These are phyloP conservation scores for Agonopterix alstromeriana DNA, from an alignment of 2,888 invertebrate genomes.

Conservation along the genomic window DNA sequence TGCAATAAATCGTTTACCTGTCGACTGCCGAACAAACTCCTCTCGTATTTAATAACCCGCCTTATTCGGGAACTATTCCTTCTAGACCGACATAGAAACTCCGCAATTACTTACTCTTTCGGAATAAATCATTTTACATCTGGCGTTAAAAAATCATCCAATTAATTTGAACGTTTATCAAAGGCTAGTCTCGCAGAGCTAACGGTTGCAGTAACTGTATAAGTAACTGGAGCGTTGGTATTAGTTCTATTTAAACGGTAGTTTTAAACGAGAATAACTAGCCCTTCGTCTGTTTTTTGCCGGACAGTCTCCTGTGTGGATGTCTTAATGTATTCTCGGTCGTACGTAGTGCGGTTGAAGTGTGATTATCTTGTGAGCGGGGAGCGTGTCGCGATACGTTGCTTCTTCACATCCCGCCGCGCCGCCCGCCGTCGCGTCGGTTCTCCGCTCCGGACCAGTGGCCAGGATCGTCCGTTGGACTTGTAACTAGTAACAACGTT, in stretches of 20 bases:
- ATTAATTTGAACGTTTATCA: constrained; percentile 9
- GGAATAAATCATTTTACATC: constrained; percentile 8
- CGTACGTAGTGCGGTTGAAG: not conserved
- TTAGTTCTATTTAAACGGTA: constrained; percentile 11
- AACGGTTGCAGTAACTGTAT: constrained; percentile 19
- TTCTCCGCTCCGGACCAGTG: constrained; percentile 41
- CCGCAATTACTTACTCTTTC: constrained; percentile 4
- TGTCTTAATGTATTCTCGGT: not conserved
- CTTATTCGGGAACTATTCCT: constrained; percentile 2
- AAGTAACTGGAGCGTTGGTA: constrained; percentile 18
- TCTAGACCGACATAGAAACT: constrained; percentile 5
- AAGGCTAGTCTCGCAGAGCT: constrained; percentile 16
- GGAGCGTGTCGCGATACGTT: constrained; percentile 30
- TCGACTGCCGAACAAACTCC: constrained; percentile 23
- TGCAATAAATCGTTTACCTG: constrained; percentile 37
- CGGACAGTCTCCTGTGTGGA: constrained; percentile 1
- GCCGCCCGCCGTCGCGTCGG: constrained; percentile 8
- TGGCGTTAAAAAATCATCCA: constrained; percentile 14
- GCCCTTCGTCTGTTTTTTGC: constrained; percentile 8
- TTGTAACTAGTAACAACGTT: constrained; percentile 23
- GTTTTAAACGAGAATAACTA: constrained; percentile 6
- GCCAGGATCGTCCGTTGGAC: constrained; percentile 38
- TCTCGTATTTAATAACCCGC: constrained; percentile 7
- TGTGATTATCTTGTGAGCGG: constrained; percentile 24
- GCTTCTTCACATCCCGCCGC: constrained; percentile 13